Evolutionary conservation across 2,113 vertebrate species (phyloP).

Genomic region (Ginglymostoma cirratum): DNA sequence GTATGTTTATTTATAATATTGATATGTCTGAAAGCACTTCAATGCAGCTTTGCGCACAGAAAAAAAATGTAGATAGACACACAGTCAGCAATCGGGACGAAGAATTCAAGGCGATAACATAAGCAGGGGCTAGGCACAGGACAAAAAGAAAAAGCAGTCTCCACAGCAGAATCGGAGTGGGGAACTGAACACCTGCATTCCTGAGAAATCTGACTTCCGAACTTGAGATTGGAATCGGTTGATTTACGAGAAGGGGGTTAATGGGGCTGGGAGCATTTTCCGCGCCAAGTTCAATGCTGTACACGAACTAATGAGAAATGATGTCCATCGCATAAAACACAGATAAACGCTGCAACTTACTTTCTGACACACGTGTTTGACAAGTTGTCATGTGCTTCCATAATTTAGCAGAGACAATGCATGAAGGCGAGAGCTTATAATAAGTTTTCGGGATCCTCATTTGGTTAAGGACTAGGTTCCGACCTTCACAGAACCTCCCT

Average conservation of each 20-base stretch:
- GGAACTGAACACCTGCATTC: not conserved
- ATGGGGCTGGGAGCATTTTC: not conserved
- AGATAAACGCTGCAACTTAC: not conserved
- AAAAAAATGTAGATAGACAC: not conserved
- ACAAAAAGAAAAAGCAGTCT: not conserved
- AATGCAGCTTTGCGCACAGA: not conserved
- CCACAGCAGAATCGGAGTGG: not conserved
- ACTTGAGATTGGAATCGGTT: not conserved
- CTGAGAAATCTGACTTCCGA: not conserved
- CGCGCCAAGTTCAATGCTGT: not conserved
- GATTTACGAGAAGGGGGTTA: not conserved
- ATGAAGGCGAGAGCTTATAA: not conserved
- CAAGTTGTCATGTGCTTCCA: not conserved
- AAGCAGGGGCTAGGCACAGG: not conserved
- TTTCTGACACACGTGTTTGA: not conserved
- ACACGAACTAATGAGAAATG: not conserved
- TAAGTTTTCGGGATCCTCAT: not conserved
- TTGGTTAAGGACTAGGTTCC: too few species aligned
- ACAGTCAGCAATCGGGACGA: not conserved
- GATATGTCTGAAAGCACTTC: not conserved
- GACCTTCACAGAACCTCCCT: not conserved
- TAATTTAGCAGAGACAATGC: not conserved
- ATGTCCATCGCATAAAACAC: not conserved
- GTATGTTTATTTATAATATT: not conserved
- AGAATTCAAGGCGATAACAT: not conserved